These are phyloP conservation scores for Carduelis carduelis DNA, from an alignment of 2,797 vertebrate genomes.

Conservation along the genomic window DNA sequence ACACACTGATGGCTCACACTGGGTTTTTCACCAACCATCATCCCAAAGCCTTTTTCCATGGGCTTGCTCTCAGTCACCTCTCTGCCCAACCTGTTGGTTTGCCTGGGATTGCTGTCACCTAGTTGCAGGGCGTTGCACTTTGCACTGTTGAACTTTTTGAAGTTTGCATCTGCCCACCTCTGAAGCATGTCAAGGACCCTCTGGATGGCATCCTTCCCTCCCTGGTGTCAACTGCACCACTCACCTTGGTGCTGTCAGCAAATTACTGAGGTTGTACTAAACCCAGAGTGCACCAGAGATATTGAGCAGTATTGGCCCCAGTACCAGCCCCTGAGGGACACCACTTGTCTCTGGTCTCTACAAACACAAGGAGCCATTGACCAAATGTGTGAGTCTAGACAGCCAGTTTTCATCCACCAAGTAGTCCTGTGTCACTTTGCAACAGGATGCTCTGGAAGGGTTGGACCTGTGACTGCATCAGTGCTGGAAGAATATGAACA, in stretches of 20 bases:
- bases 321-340: neutral
- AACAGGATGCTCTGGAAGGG: neutral
- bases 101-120: neutral
- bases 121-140: neutral
- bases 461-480: neutral
- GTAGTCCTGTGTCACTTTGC: neutral
- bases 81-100: neutral
- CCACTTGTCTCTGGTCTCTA: neutral
- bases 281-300: neutral
- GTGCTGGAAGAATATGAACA: neutral
- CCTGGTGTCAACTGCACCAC: neutral
- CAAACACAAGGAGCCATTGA: neutral
- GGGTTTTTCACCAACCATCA: neutral
- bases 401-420: neutral
- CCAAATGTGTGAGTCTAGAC: neutral
- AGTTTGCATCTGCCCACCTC: neutral
- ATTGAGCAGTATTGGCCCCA: neutral
- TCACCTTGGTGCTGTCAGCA: neutral
- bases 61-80: neutral
- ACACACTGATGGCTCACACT: accelerated
- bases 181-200: neutral
- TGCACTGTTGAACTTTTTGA: neutral
- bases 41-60: accelerated
- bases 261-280: neutral
- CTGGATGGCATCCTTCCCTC: neutral